phyloP scores from a whole-genome alignment of 2,113 vertebrate genomes.

The Naja naja region DNA sequence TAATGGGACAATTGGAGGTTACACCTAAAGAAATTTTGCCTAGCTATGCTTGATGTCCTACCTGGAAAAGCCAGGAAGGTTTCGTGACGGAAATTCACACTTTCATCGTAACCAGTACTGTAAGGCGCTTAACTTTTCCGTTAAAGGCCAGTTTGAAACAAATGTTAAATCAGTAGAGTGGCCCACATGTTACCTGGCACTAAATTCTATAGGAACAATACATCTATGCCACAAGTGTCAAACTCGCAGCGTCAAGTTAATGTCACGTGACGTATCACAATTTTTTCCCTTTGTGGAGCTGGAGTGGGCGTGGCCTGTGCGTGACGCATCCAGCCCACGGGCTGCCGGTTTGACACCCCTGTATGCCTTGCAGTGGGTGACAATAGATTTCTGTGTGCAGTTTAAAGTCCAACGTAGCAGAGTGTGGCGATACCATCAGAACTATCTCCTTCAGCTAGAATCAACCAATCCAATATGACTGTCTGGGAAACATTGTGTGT shows the following conservation, averaged over 20 bases:
- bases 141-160: background rate
- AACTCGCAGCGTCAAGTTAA: no score
- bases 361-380: background rate
- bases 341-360: no score
- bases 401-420: background rate
- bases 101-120: background rate
- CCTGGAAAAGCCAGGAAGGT: background rate
- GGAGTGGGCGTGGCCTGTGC: no score
- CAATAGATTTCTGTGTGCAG: background rate
- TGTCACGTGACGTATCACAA: no score
- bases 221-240: background rate
- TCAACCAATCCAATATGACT: background rate
- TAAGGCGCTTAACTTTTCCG: background rate
- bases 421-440: background rate
- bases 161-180: background rate
- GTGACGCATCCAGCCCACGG: no score
- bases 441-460: background rate
- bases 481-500: background rate
- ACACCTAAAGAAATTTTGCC: background rate
- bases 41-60: background rate
- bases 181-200: background rate
- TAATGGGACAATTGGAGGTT: background rate
- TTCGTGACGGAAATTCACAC: background rate
- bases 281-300: no score
- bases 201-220: background rate